Evolutionary conservation across 2,113 vertebrate species (phyloP), one percentile per base, ranked within the genome.

Genomic region (Sander vitreus): DNA sequence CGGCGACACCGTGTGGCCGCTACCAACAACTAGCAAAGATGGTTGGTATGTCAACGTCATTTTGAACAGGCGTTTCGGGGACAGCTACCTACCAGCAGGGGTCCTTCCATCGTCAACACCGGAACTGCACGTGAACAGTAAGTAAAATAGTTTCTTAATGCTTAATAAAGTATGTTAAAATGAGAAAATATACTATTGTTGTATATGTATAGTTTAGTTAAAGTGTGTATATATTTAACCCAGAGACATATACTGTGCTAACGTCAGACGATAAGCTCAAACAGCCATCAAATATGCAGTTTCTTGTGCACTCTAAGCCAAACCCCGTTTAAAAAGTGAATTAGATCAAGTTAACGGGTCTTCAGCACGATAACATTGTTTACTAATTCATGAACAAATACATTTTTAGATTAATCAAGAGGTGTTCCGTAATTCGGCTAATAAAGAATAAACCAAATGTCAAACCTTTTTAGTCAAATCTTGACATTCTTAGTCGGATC

Each of bases 21-120:
- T 6, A 3, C 8, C 7, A 36, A 19, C 25, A 48, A 45, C 10
- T 15, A 19, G 3, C 58, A 12, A 1, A 14, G 21, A 11, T 6
- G 13, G 8, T 12, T 19, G 15, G 6, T 1, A 7, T 2, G 19
- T 6, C 43, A 23, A 5, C 11, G 21, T 23, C 2, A 58, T 86
- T 88, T 55, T 73, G 51, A 79, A 68, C 83, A 84, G 85, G 90
- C 89, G 71, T 27, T 12, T 1, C 0, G 0, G 6, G 53, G 75
- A 43, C 78, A 84, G 51, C 85, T 54, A 9, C 0, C 1, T 0
- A 33, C 5, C 33, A 33, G 0, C 2, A 14, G 25, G 14, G 80
- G 82, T 83, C 83, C 77, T 76, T 55, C 14, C 60, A 1, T 25
- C 63, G 8, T 79, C 80, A 84, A 84, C 73, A 80, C 53, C 69